Percentiles rank a stretch among this genome's conserved stretches.
These are phyloP conservation scores for Anoplophora glabripennis DNA, from an alignment of 1,140 invertebrate species.

Conservation along the genomic window DNA sequence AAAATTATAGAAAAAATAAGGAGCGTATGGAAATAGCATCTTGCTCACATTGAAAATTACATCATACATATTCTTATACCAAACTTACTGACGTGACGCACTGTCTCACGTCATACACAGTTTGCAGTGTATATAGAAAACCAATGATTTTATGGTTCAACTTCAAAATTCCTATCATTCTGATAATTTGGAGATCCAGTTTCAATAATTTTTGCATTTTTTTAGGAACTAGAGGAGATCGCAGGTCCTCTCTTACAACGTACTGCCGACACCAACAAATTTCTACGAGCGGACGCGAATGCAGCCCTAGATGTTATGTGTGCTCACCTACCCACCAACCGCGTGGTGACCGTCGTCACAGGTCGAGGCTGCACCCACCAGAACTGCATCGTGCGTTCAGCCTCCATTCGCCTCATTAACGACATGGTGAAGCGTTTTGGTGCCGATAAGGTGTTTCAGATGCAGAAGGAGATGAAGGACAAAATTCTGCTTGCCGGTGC, in stretches of 20 bases:
- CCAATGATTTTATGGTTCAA: too few species aligned
- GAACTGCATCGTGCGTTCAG: conserved; percentile 78
- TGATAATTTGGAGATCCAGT: not conserved
- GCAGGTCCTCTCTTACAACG: conserved; percentile 76
- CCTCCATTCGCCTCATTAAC: conserved; percentile 76
- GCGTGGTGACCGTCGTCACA: conserved; percentile 54
- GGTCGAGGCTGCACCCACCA: conserved; percentile 69
- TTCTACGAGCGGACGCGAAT: conserved; percentile 83
- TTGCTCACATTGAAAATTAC: not conserved
- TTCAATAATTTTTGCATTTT: conserved; percentile 12
- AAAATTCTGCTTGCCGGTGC: conserved; percentile 76
- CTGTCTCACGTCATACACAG: too few species aligned
- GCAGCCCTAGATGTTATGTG: conserved; percentile 78
- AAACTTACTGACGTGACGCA: too few species aligned
- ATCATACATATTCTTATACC: not conserved
- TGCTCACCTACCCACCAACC: conserved; percentile 61
- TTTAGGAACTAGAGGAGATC: conserved; percentile 82
- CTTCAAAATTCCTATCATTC: not conserved
- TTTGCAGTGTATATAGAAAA: too few species aligned
- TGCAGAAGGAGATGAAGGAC: conserved; percentile 75
- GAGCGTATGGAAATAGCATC: too few species aligned
- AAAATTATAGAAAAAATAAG: too few species aligned
- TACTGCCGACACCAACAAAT: conserved; percentile 89
- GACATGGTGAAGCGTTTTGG: conserved; percentile 69
- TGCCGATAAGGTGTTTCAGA: conserved; percentile 66